Evolutionary conservation across 2,797 vertebrate genomes (phyloP), one percentile per base, ranked within the genome.

Genomic region (Paratrypauchen microcephalus): DNA sequence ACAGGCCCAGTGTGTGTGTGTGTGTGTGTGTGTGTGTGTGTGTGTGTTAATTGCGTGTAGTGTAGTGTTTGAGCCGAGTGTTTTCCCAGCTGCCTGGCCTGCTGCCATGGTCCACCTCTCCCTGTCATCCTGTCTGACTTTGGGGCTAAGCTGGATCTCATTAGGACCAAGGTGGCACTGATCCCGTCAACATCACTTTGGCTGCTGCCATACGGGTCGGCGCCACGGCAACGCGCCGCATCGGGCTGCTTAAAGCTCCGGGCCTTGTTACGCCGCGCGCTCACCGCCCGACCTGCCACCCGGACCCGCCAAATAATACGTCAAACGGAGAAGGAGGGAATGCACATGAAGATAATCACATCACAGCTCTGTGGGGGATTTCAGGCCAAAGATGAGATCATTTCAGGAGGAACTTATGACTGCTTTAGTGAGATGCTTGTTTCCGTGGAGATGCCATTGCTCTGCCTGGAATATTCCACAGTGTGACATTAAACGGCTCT

Each of bases 101-200:
- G 68, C 92, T 86, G 83, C 85, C 84, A 88, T 84, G 87, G 86
- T 86, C 87, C 87, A 89, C 84, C 91, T 88, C 89, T 87, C 87
- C 85, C 88, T 89, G 90, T 92, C 92, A 93, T 91, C 86, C 84
- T 85, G 90, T 88, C 85, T 93, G 89, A 92, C 91, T 91, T 90
- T 85, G 88, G 85, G 86, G 83, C 88, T 91, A 92, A 93, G 89
- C 90, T 92, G 91, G 90, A 93, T 94, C 91, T 94, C 89, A 92
- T 94, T 93, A 92, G 91, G 87, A 90, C 84, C 87, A 89, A 89
- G 89, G 87, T 93, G 92, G 89, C 92, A 91, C 85, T 89, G 90
- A 93, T 92, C 89, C 91, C 85, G 84, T 90, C 91, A 87, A 89
- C 88, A 88, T 86, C 79, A 67, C 88, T 90, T 87, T 89, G 87